phyloP scores from a whole-genome alignment of 1,140 invertebrate species.

The Eumeta japonica region DNA sequence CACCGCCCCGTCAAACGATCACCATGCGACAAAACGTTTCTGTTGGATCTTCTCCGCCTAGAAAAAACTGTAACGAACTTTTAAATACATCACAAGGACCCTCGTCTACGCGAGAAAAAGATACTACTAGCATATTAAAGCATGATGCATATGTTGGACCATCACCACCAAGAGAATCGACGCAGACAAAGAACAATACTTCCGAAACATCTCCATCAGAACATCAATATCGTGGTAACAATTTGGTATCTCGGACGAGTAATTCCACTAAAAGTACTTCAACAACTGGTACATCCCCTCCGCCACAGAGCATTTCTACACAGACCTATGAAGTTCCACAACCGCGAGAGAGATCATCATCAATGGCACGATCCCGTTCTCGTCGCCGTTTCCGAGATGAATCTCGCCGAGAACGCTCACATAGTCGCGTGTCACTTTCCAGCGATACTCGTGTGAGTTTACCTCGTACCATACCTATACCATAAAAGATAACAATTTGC shows the following conservation, averaged over 20 bases:
- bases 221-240: conserved; percentile 7
- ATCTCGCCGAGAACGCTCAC: conserved; percentile 49
- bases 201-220: conserved; percentile 12
- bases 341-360: conserved; percentile 32
- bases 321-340: conserved; percentile 60
- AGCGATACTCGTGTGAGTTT: conserved; percentile 63
- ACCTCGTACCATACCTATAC: conserved; percentile 2
- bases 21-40: too few relatives aligned
- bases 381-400: conserved; percentile 33
- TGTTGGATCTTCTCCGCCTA: too few relatives aligned
- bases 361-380: conserved; percentile 26
- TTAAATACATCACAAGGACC: too few relatives aligned
- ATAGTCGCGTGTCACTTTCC: conserved; percentile 64
- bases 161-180: conserved; percentile 12
- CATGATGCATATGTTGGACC: conserved; percentile 10
- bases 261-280: conserved; percentile 8
- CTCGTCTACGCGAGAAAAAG: too few relatives aligned
- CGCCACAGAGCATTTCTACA: conserved; percentile 81
- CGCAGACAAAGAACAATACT: conserved; percentile 9
- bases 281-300: conserved; percentile 76
- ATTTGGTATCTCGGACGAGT: neutral
- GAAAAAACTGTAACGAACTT: too few relatives aligned
- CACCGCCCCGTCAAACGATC: too few relatives aligned
- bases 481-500: too few relatives aligned
- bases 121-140: too few relatives aligned